Conservation (phyloP, 2,888 invertebrate species). For the Aporophyla nigra region DNA sequence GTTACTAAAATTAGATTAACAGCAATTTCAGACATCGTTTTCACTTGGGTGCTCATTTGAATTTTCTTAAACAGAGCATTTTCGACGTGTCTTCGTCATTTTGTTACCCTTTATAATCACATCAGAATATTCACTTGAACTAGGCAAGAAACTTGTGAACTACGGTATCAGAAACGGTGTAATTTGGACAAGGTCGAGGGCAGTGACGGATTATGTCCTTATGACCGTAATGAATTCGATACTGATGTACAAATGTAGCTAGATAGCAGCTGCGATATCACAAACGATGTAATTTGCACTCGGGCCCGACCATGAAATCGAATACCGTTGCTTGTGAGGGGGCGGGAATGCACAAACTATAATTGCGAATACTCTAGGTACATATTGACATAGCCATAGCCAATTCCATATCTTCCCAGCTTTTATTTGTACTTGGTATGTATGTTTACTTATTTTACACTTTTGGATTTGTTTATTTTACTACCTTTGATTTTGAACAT, state of each 20-base stretch:
- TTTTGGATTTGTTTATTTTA: too few species aligned
- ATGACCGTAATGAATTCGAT: neutral
- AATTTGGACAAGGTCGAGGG: neutral
- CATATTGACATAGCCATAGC: neutral
- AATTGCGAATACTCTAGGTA: neutral
- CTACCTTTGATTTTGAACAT: neutral
- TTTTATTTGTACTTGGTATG: neutral
- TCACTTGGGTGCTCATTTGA: neutral
- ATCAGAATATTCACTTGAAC: neutral
- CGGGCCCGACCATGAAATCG: neutral
- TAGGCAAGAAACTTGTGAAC: neutral
- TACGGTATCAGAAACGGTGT: neutral
- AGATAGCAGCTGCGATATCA: neutral
- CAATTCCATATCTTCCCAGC: neutral
- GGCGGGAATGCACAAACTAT: neutral
- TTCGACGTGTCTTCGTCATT: neutral
- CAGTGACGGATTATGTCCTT: neutral
- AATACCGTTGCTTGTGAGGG: neutral
- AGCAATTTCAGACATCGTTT: conserved; percentile 1
- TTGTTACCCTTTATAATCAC: neutral
- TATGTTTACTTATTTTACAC: neutral
- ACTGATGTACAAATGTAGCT: neutral
- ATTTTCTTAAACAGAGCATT: neutral
- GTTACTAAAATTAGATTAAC: neutral
- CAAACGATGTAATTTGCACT: neutral